Conservation (phyloP, 2,113 vertebrate species). For the Aleadryas rufinucha region DNA sequence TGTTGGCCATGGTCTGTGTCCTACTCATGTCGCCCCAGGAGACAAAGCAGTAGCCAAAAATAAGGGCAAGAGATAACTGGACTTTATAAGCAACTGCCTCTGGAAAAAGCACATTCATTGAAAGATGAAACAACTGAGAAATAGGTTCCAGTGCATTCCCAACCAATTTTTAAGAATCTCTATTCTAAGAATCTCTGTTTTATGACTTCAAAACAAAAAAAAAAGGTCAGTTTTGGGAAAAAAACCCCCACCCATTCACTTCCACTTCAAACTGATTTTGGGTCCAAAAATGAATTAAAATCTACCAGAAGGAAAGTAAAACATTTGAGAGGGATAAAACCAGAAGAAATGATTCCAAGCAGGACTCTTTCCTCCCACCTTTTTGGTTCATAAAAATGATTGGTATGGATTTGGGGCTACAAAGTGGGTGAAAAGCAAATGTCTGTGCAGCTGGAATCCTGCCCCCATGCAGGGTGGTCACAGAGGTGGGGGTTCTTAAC, state of each 20-base stretch:
- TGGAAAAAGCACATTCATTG: background rate
- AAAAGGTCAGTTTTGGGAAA: background rate
- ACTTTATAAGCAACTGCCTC: background rate
- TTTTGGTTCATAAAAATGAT: background rate
- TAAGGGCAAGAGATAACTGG: background rate
- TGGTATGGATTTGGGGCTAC: background rate
- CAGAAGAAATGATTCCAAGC: background rate
- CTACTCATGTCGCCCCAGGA: background rate
- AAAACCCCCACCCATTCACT: background rate
- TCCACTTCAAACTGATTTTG: background rate
- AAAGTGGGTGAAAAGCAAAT: background rate
- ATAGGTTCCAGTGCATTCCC: background rate
- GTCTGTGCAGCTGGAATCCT: background rate
- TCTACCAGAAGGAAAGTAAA: background rate
- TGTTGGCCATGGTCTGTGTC: background rate
- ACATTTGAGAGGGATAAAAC: background rate
- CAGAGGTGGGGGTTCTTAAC: background rate
- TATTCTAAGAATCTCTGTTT: background rate
- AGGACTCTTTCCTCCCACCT: background rate
- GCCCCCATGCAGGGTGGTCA: background rate
- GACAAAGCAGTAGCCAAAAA: background rate
- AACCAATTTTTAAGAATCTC: background rate
- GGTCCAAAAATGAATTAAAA: background rate
- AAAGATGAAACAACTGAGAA: background rate
- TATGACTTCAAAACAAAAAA: background rate